phyloP scores from a whole-genome alignment of 2,888 invertebrate genomes.

The Microctonus brassicae region DNA sequence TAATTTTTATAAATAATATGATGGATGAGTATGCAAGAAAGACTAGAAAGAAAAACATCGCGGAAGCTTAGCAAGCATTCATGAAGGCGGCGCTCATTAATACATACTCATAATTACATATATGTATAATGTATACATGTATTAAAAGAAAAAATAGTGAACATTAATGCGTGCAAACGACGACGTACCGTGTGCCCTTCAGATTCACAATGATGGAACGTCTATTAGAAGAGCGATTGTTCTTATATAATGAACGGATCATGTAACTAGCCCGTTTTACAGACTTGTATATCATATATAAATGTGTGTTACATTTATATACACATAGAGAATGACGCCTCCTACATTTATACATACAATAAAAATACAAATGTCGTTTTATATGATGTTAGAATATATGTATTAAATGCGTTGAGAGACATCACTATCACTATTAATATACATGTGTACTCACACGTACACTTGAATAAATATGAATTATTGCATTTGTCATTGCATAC shows the following conservation, averaged over 20 bases:
- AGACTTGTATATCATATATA: constrained; percentile 42
- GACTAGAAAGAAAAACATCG: constrained; percentile 23
- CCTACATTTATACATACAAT: constrained; percentile 31
- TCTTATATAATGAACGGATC: constrained; percentile 69
- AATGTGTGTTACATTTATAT: not conserved
- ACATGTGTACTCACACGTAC: constrained; percentile 22
- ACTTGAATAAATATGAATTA: not conserved
- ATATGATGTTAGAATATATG: not conserved
- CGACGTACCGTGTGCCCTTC: constrained; percentile 57
- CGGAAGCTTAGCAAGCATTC: constrained; percentile 39
- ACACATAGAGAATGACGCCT: constrained; percentile 25
- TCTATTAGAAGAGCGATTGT: constrained; percentile 68
- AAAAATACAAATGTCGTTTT: constrained; percentile 1
- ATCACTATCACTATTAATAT: constrained; percentile 19
- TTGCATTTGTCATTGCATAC: constrained; percentile 11
- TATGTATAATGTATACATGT: constrained; percentile 30
- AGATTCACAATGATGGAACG: constrained; percentile 65
- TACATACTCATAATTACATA: constrained; percentile 18
- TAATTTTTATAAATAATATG: not conserved
- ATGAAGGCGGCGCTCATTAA: constrained; percentile 28
- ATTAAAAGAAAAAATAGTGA: constrained; percentile 33
- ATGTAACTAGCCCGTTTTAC: constrained; percentile 65
- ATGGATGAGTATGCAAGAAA: constrained; percentile 1
- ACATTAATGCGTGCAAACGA: constrained; percentile 20
- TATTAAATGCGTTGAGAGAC: constrained; percentile 2